Conservation (phyloP, 2,113 vertebrate species). For the Sula dactylatra region DNA sequence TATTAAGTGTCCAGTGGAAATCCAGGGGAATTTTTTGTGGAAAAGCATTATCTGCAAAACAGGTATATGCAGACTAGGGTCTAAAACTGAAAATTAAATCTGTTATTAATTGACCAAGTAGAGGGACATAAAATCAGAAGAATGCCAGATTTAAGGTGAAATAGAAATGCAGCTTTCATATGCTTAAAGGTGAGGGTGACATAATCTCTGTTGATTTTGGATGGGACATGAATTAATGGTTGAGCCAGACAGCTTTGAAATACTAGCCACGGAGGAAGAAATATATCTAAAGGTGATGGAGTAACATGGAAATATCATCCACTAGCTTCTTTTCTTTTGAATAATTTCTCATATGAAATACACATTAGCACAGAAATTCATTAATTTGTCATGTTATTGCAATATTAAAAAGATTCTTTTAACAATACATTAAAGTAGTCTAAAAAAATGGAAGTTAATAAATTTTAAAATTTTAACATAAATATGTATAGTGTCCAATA, state of each 20-base stretch:
- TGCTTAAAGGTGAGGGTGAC: not conserved
- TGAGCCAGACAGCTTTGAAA: not conserved
- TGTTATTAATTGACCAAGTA: not conserved
- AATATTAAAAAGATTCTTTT: not conserved
- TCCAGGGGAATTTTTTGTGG: not conserved
- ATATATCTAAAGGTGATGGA: not conserved
- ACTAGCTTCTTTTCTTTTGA: not conserved
- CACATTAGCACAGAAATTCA: not conserved
- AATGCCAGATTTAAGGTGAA: not conserved
- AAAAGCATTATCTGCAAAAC: not conserved
- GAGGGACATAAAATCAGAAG: not conserved
- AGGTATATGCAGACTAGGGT: accelerated
- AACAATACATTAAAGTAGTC: not conserved
- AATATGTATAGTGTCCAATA: not conserved
- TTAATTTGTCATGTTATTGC: not conserved
- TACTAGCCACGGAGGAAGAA: not conserved
- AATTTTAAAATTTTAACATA: not conserved
- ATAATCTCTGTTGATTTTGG: not conserved
- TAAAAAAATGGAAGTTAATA: not conserved
- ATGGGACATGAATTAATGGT: not conserved
- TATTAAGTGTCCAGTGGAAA: not conserved
- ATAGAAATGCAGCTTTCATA: not conserved
- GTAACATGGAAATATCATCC: not conserved
- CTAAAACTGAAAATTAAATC: not conserved
- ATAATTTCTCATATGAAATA: not conserved